A percentile compares a stretch with the other conserved stretches of the same genome.
Conservation (phyloP, 2,113 vertebrate species). For the Dunckerocampus dactyliophorus region DNA sequence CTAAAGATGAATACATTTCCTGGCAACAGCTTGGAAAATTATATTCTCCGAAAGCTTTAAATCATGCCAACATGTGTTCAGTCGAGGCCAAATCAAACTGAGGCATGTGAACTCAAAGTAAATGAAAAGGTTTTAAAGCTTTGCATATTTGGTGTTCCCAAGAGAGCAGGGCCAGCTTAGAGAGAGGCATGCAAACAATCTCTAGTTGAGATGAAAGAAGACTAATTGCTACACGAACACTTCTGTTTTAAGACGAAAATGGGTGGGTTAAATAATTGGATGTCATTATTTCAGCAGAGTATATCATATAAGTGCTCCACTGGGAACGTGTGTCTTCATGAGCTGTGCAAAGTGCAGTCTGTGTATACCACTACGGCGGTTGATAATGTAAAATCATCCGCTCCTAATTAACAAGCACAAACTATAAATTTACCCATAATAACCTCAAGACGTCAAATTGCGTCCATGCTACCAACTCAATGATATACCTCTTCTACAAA, state of each 20-base stretch:
- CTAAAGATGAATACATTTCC: not conserved
- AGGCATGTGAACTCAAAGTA: not conserved
- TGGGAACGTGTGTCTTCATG: constrained; percentile 26
- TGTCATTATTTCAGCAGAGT: constrained; percentile 34
- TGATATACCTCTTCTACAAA: too few relatives aligned
- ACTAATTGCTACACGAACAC: constrained; percentile 3
- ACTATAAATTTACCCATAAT: not conserved
- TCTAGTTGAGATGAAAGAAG: constrained; percentile 9
- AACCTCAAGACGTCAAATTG: too few relatives aligned
- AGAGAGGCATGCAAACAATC: constrained; percentile 11
- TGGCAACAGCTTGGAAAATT: not conserved
- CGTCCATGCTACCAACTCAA: too few relatives aligned
- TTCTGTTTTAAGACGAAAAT: constrained; percentile 11
- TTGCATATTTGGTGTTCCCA: not conserved
- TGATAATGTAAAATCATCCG: constrained; percentile 40
- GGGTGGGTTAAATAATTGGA: constrained; percentile 29
- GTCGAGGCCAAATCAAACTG: constrained; percentile 4
- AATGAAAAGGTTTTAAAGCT: constrained; percentile 15
- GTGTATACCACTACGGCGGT: constrained; percentile 41
- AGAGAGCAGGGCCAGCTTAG: not conserved
- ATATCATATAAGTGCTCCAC: constrained; percentile 36
- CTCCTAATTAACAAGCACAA: constrained; percentile 45
- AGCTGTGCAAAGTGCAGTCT: constrained; percentile 48
- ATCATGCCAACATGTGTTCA: not conserved
- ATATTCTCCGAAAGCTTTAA: not conserved